Conservation (phyloP, 2,888 invertebrate genomes). For the Brachycybe producta region DNA sequence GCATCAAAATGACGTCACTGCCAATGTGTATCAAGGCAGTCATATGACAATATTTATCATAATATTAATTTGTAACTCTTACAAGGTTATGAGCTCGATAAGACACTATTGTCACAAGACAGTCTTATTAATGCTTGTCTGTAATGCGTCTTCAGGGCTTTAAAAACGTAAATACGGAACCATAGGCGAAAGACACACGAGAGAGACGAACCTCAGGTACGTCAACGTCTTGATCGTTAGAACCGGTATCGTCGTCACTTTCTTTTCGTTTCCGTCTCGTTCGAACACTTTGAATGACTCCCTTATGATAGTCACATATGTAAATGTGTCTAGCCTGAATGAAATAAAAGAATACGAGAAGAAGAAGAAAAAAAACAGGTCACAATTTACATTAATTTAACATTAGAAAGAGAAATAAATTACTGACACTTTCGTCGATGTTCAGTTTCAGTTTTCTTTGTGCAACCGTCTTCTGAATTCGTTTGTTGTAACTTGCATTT, state of each 20-base stretch:
- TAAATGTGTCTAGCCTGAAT: constrained; percentile 83
- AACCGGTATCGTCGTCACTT: constrained; percentile 64
- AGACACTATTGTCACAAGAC: too few relatives aligned
- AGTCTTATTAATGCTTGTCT: too few relatives aligned
- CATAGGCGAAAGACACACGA: too few relatives aligned
- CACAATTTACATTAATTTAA: not conserved
- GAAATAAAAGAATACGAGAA: too few relatives aligned
- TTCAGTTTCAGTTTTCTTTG: constrained; percentile 78
- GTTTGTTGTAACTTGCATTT: constrained; percentile 90
- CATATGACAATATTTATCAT: too few relatives aligned
- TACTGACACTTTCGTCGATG: constrained; percentile 60
- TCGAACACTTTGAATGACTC: constrained; percentile 88
- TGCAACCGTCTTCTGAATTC: constrained; percentile 88
- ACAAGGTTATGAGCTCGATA: too few relatives aligned
- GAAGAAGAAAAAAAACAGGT: not conserved
- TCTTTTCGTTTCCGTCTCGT: constrained; percentile 76
- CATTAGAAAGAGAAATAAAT: not conserved
- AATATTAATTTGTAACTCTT: too few relatives aligned
- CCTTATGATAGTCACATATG: constrained; percentile 93
- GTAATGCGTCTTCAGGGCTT: too few relatives aligned
- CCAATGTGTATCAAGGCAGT: not conserved
- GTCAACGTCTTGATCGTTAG: constrained; percentile 84
- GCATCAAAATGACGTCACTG: not conserved
- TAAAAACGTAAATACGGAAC: too few relatives aligned
- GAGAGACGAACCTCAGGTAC: constrained; percentile 77